Conservation (phyloP, 2,888 invertebrate species). For the Nomada ruficornis region DNA sequence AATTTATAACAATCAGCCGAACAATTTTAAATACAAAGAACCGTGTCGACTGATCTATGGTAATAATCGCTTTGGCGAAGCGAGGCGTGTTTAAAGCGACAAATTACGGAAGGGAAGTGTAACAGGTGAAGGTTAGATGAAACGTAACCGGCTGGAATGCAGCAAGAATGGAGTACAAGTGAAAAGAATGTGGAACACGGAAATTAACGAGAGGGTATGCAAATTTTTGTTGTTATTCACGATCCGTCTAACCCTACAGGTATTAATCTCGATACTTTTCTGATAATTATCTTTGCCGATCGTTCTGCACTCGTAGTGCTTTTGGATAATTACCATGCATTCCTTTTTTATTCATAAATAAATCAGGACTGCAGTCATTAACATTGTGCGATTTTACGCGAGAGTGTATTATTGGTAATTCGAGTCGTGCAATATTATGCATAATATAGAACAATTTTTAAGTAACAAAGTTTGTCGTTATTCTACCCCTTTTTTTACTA, state of each 20-base stretch:
- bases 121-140: slow-evolving; percentile 7
- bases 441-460: too few relatives aligned
- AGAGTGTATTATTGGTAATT: slow-evolving; percentile 36
- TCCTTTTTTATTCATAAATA: neutral
- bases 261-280: slow-evolving; percentile 25
- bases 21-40: neutral
- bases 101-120: slow-evolving; percentile 21
- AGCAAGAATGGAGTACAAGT: neutral
- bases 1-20: slow-evolving; percentile 15
- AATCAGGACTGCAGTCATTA: slow-evolving; percentile 20
- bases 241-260: neutral
- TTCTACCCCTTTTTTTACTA: too few relatives aligned
- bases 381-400: slow-evolving; percentile 15
- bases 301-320: slow-evolving; percentile 11
- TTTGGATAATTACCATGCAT: slow-evolving; percentile 23
- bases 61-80: slow-evolving; percentile 19
- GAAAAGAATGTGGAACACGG: neutral
- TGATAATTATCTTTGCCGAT: slow-evolving; percentile 25
- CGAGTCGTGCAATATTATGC: slow-evolving; percentile 27
- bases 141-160: neutral
- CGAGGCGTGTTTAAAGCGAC: slow-evolving; percentile 6
- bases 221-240: slow-evolving; percentile 22
- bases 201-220: slow-evolving; percentile 24
- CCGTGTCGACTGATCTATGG: slow-evolving; percentile 14
- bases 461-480: too few relatives aligned